phyloP scores from a whole-genome alignment of 2,888 invertebrate species.

The Sinotaia quadrata region DNA sequence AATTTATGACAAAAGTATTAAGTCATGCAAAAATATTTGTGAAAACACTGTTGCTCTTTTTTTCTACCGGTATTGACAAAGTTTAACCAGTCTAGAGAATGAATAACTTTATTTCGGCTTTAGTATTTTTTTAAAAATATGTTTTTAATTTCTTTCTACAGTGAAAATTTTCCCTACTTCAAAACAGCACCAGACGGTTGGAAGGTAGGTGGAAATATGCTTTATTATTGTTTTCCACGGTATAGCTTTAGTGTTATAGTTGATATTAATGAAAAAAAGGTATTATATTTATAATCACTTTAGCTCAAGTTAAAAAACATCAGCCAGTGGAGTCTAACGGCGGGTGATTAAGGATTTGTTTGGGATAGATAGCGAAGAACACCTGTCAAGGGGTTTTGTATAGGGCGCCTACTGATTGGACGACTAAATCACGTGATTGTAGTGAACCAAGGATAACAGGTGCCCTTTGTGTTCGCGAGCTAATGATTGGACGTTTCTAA shows the following conservation, averaged over 20 bases:
- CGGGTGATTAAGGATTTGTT: background rate
- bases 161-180: slow-evolving; percentile 98
- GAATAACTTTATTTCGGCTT: background rate
- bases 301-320: too few species aligned
- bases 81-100: too few species aligned
- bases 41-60: too few species aligned
- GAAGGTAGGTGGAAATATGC: slow-evolving; percentile 83
- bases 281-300: too few species aligned
- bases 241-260: background rate
- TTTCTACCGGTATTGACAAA: too few species aligned
- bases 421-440: slow-evolving; percentile 20
- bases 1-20: too few species aligned
- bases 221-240: too few species aligned
- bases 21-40: too few species aligned
- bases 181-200: slow-evolving; percentile 98
- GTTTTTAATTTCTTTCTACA: slow-evolving; percentile 73
- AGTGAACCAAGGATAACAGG: slow-evolving; percentile 8
- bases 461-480: background rate
- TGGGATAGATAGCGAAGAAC: too few species aligned
- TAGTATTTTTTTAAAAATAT: background rate
- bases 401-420: slow-evolving; percentile 17
- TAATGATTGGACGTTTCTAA: slow-evolving; percentile 12
- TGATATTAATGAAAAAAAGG: background rate
- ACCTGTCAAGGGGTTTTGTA: slow-evolving; percentile 18
- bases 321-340: too few species aligned